Percentiles rank a stretch among this genome's conserved stretches.
phyloP scores from a whole-genome alignment of 23 tunicate species.

The Trididemnum nubilum region DNA sequence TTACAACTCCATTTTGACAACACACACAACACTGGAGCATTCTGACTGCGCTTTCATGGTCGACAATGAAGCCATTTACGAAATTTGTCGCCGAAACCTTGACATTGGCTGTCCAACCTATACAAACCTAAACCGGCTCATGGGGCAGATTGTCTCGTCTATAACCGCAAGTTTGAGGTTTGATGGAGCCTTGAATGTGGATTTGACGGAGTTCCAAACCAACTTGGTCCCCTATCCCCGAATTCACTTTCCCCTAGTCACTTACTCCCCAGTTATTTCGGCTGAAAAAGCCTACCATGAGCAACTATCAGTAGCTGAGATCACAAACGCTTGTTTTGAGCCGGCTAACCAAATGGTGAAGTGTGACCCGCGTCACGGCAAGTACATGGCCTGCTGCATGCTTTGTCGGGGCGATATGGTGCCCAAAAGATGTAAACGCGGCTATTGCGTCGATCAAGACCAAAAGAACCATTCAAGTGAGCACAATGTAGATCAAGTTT shows the following conservation, averaged over 20 bases:
- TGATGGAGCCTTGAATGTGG: constrained; percentile 62
- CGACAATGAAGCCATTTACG: constrained; percentile 89
- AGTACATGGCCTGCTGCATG: constrained; percentile 94
- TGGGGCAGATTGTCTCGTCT: constrained; percentile 84
- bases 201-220: constrained; percentile 52
- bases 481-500: not conserved
- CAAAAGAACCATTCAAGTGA: constrained; percentile 31
- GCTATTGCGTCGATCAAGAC: constrained; percentile 54
- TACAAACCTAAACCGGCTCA: constrained; percentile 74
- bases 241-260: constrained; percentile 82
- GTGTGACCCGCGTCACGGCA: constrained; percentile 94
- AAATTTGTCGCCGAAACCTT: constrained; percentile 71
- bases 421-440: constrained; percentile 51
- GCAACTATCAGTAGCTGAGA: not conserved
- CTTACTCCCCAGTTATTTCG: constrained; percentile 82
- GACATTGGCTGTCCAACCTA: constrained; percentile 73
- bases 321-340: constrained; percentile 81
- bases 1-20: not conserved
- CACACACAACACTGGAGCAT: constrained; percentile 88
- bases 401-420: too few relatives aligned
- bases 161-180: constrained; percentile 85
- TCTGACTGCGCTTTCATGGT: constrained; percentile 94
- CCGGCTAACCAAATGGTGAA: constrained; percentile 92
- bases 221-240: constrained; percentile 57
- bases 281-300: constrained; percentile 63